These are phyloP conservation scores for Dynastes hyllus DNA, from an alignment of 2,888 invertebrate genomes.

Conservation along the genomic window DNA sequence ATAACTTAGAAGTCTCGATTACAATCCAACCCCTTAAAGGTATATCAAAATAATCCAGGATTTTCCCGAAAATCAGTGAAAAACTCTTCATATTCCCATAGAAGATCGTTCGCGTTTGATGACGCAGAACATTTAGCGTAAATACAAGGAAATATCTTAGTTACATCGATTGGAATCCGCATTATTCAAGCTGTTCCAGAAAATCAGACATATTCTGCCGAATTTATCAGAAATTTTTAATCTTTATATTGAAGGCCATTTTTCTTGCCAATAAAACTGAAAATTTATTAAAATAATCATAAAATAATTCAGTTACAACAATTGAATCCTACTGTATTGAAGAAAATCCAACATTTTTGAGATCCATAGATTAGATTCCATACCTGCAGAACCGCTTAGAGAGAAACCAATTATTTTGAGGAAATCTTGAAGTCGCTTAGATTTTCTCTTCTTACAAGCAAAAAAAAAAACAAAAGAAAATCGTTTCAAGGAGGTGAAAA, in stretches of 20 bases:
- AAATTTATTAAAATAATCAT: too few relatives aligned
- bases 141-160: neutral
- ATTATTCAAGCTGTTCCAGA: neutral
- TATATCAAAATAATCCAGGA: conserved; percentile 9
- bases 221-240: too few relatives aligned
- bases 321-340: too few relatives aligned
- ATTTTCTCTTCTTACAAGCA: neutral
- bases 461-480: neutral
- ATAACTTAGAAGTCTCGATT: neutral
- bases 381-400: too few relatives aligned
- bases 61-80: neutral
- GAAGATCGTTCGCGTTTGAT: neutral
- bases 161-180: too few relatives aligned
- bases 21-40: neutral
- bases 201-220: neutral
- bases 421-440: too few relatives aligned
- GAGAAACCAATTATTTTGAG: too few relatives aligned
- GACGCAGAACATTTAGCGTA: neutral
- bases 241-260: too few relatives aligned
- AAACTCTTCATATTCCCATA: neutral
- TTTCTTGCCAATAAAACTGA: too few relatives aligned
- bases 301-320: too few relatives aligned
- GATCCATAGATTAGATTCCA: too few relatives aligned
- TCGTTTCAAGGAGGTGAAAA: neutral
- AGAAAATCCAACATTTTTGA: too few relatives aligned